A percentile compares a stretch with the other conserved stretches of the same genome.
phyloP scores from a whole-genome alignment of 2,113 vertebrate genomes.

The Tragelaphus scriptus region DNA sequence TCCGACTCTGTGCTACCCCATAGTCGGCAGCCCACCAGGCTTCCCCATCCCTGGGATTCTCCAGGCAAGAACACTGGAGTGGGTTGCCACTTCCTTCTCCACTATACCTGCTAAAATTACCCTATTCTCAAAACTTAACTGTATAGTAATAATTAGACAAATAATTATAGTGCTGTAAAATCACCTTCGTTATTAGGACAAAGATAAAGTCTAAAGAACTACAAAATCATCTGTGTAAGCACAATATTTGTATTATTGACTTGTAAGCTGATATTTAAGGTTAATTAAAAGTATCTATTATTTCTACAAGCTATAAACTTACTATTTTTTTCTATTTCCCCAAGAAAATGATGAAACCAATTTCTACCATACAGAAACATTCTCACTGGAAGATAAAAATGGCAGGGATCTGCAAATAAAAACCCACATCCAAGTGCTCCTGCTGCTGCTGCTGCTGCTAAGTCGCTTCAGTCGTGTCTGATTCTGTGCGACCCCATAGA shows the following conservation, averaged over 20 bases:
- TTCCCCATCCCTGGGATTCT: not conserved
- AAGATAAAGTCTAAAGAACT: not conserved
- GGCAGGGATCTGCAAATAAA: not conserved
- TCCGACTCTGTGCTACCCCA: too few relatives aligned
- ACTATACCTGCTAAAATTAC: not conserved
- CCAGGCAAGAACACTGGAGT: not conserved
- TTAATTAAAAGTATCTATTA: not conserved
- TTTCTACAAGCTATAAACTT: not conserved
- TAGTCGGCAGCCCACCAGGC: not conserved
- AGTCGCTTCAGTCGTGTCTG: too few relatives aligned
- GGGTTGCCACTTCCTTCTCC: not conserved
- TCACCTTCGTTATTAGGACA: not conserved
- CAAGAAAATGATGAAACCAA: not conserved
- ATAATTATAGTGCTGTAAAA: not conserved
- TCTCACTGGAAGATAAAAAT: conserved; percentile 12
- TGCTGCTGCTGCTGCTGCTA: too few relatives aligned
- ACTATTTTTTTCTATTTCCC: conserved; percentile 3
- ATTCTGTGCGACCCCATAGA: too few relatives aligned
- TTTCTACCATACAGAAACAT: not conserved
- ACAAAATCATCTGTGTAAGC: not conserved
- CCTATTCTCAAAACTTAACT: not conserved
- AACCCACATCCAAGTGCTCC: not conserved
- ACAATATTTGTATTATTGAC: not conserved
- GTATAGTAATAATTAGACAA: not conserved
- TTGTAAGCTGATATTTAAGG: not conserved